A percentile compares a stretch with the other conserved stretches of the same genome.
Conservation (phyloP, 2,797 vertebrate genomes). For the Avahi laniger region DNA sequence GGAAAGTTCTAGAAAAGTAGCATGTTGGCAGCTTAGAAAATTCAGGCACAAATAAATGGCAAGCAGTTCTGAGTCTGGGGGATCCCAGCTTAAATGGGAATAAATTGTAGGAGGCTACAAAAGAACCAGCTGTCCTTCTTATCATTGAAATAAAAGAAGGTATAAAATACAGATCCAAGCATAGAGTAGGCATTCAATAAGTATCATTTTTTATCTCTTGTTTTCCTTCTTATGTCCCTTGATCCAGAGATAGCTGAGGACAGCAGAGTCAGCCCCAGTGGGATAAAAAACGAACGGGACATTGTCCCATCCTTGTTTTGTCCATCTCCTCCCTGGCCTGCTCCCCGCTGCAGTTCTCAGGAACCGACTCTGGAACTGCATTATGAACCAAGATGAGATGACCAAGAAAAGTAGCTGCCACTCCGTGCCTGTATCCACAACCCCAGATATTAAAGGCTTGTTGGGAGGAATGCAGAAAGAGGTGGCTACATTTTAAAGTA, state of each 20-base stretch:
- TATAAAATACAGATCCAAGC: neutral
- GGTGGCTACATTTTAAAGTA: conserved; percentile 7
- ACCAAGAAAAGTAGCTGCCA: neutral
- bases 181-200: neutral
- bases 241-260: neutral
- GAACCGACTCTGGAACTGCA: neutral
- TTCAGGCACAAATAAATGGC: conserved; percentile 9
- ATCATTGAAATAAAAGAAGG: conserved; percentile 19
- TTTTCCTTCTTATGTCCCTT: neutral
- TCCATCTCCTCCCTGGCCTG: neutral
- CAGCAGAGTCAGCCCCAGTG: neutral
- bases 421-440: neutral
- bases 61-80: neutral
- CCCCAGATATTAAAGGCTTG: neutral
- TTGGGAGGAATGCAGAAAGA: neutral
- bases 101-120: neutral
- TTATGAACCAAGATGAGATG: neutral
- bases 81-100: neutral
- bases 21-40: conserved; percentile 33
- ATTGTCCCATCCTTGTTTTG: neutral
- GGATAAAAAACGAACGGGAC: neutral
- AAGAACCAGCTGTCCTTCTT: neutral
- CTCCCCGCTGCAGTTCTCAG: neutral
- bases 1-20: conserved; percentile 39
- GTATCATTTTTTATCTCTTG: neutral